These are phyloP conservation scores for Drosophila acutilabella DNA, from an alignment of 2,888 invertebrate genomes.

Conservation along the genomic window DNA sequence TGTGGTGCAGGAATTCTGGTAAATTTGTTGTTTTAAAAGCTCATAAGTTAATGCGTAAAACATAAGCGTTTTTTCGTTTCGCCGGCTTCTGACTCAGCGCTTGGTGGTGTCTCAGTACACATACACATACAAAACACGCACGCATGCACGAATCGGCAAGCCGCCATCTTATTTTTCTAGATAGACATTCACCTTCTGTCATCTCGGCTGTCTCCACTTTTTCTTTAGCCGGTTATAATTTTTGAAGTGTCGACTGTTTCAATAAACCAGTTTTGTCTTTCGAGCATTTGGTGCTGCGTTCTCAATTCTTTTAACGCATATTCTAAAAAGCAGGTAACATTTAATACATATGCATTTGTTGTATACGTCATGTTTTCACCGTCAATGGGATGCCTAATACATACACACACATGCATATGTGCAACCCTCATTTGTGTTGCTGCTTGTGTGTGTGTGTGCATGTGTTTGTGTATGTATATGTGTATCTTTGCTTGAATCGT, in stretches of 20 bases:
- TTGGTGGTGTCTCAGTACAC: slow-evolving; percentile 16
- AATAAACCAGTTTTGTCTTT: slow-evolving; percentile 53
- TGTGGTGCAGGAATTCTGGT: neutral
- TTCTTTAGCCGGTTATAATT: slow-evolving; percentile 31
- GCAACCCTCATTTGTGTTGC: slow-evolving; percentile 35
- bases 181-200: slow-evolving; percentile 55
- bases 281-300: slow-evolving; percentile 17
- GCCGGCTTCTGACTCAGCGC: slow-evolving; percentile 61
- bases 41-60: neutral
- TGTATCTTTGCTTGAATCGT: slow-evolving; percentile 52
- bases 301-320: slow-evolving; percentile 32
- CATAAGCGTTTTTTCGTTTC: neutral
- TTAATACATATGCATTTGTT: slow-evolving; percentile 1
- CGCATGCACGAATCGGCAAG: slow-evolving; percentile 8
- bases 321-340: slow-evolving; percentile 49
- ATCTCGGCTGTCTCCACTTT: slow-evolving; percentile 25
- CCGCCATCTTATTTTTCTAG: slow-evolving; percentile 61
- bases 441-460: slow-evolving; percentile 1
- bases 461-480: slow-evolving; percentile 32
- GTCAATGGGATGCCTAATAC: slow-evolving; percentile 9
- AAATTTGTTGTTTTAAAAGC: neutral
- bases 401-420: neutral
- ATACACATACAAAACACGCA: slow-evolving; percentile 2
- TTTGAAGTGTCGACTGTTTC: slow-evolving; percentile 7
- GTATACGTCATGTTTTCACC: slow-evolving; percentile 6